phyloP scores from a whole-genome alignment of 2,888 invertebrate species.

The Tenthredo scrophulariae region DNA sequence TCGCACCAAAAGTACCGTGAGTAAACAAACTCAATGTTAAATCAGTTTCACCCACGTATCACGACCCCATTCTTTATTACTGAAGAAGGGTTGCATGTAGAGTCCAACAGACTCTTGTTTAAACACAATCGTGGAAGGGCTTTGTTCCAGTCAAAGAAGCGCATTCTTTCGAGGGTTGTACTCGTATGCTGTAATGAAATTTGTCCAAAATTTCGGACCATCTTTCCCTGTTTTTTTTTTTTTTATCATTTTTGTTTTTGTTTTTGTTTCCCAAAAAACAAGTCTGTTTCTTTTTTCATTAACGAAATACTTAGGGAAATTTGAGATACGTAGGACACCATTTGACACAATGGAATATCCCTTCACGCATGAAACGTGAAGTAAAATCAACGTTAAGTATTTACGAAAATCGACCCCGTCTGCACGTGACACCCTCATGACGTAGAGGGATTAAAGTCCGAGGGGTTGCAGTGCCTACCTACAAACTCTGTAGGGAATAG shows the following conservation, averaged over 20 bases:
- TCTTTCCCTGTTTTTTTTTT: too few relatives aligned
- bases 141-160: too few relatives aligned
- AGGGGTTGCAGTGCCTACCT: constrained; percentile 1
- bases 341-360: neutral
- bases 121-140: too few relatives aligned
- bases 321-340: neutral
- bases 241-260: too few relatives aligned
- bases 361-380: neutral
- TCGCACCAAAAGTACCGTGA: neutral
- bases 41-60: neutral
- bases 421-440: constrained; percentile 53
- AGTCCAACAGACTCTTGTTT: neutral
- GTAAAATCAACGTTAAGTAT: neutral
- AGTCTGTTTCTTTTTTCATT: neutral
- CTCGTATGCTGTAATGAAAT: too few relatives aligned
- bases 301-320: neutral
- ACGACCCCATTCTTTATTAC: neutral
- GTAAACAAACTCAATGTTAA: constrained; percentile 10
- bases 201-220: too few relatives aligned
- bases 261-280: too few relatives aligned
- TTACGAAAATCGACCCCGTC: constrained; percentile 35
- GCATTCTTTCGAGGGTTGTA: too few relatives aligned
- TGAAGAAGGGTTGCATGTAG: neutral
- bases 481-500: neutral
- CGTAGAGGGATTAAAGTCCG: constrained; percentile 39